Evolutionary conservation across 2,797 vertebrate genomes (phyloP).

Genomic region (Atherinosoma microstoma): DNA sequence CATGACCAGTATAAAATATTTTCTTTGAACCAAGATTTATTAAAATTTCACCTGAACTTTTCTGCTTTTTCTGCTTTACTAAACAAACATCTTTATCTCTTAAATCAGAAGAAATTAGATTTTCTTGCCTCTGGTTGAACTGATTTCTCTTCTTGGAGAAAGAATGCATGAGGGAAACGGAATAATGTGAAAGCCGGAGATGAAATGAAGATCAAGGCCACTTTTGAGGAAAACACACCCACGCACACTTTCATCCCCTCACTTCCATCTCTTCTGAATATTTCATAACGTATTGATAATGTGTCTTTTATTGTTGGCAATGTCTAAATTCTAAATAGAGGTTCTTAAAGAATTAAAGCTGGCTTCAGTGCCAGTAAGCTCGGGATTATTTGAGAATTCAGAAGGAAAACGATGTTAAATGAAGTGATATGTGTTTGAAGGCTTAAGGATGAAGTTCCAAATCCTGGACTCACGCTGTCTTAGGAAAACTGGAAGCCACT

Average conservation of each 20-base stretch:
- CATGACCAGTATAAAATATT: neutral
- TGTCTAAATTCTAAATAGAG: slow-evolving; percentile 5
- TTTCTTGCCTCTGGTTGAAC: slow-evolving; percentile 8
- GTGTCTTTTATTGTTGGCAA: slow-evolving; percentile 11
- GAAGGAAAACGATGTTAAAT: slow-evolving; percentile 1
- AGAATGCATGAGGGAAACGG: neutral
- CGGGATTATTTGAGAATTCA: slow-evolving; percentile 9
- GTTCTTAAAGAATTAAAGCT: slow-evolving; percentile 16
- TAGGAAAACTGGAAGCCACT: neutral
- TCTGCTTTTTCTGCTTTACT: neutral
- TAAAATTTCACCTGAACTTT: neutral
- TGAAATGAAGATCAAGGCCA: slow-evolving; percentile 50
- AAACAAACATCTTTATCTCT: neutral
- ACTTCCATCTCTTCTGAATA: slow-evolving; percentile 54
- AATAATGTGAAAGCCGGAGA: slow-evolving; percentile 18
- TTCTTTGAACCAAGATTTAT: neutral
- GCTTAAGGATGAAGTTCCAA: slow-evolving; percentile 9
- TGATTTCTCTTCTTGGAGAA: slow-evolving; percentile 13
- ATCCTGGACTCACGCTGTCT: slow-evolving; percentile 1
- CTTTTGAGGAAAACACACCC: slow-evolving; percentile 24
- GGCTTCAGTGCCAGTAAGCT: neutral
- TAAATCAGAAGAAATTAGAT: neutral
- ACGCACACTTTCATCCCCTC: neutral
- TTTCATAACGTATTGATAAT: slow-evolving; percentile 66
- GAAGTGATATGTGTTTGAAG: neutral